Conservation (phyloP, 35 echinoderm and acorn worm genomes). For the Patiria miniata region DNA sequence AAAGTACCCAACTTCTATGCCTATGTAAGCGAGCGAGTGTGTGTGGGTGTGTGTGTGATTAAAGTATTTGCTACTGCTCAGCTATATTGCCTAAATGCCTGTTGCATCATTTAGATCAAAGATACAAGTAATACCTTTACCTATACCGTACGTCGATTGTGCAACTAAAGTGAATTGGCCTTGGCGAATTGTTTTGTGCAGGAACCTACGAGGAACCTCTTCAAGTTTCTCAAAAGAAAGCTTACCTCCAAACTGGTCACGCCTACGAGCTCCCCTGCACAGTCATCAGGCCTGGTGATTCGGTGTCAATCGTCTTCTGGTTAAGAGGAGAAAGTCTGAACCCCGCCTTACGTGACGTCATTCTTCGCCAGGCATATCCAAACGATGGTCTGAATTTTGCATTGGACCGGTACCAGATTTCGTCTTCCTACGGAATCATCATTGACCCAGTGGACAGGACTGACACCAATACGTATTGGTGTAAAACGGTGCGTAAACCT, state of each 20-base stretch:
- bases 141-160: too few species aligned
- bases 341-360: neutral
- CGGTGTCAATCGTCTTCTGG: neutral
- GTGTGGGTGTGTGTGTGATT: too few species aligned
- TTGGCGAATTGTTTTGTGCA: too few species aligned
- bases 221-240: neutral
- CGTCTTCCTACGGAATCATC: neutral
- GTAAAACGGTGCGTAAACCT: neutral
- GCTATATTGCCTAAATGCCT: too few species aligned
- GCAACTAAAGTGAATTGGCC: too few species aligned
- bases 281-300: neutral
- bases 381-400: neutral
- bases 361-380: neutral
- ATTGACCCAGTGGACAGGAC: neutral
- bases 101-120: too few species aligned
- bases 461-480: neutral
- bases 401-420: neutral
- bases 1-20: too few species aligned
- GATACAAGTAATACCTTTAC: too few species aligned
- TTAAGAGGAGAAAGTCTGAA: neutral
- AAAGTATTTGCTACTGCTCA: too few species aligned
- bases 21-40: too few species aligned
- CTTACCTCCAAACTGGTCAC: neutral
- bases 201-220: neutral
- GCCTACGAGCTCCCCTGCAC: neutral